Evolutionary conservation across 2,797 vertebrate genomes (phyloP).

Genomic region (Poeciliopsis gracilis): DNA sequence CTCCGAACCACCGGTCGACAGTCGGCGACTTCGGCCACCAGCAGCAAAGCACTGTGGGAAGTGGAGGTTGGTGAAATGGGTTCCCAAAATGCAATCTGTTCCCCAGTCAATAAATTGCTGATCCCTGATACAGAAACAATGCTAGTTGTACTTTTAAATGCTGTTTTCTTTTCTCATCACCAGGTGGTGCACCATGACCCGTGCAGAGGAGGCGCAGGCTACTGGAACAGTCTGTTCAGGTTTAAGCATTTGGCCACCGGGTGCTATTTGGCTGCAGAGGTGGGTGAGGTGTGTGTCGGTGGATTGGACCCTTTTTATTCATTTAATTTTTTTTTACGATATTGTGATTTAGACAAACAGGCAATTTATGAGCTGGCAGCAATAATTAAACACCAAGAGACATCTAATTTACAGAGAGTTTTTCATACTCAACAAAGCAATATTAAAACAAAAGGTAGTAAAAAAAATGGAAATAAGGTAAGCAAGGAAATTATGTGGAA

Average conservation of each 20-base stretch:
- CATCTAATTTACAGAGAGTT: not conserved
- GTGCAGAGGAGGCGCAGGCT: conserved; percentile 94
- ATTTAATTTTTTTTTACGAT: too few species aligned
- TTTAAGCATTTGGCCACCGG: conserved; percentile 98
- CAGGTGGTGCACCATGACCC: conserved; percentile 99
- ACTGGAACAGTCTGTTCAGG: conserved; percentile 98
- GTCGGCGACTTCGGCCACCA: conserved; percentile 96
- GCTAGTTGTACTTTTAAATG: not conserved
- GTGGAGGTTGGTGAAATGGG: conserved; percentile 85
- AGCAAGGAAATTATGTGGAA: not conserved
- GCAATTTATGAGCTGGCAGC: not conserved
- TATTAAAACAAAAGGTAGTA: not conserved
- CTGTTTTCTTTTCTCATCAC: not conserved
- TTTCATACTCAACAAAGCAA: not conserved
- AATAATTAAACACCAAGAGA: not conserved
- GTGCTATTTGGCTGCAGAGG: conserved; percentile 96
- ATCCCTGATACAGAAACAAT: not conserved
- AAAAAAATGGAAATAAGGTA: not conserved
- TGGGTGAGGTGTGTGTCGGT: conserved; percentile 77
- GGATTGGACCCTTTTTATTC: not conserved
- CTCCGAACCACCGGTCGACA: conserved; percentile 95
- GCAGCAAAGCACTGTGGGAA: conserved; percentile 98
- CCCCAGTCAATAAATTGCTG: not conserved
- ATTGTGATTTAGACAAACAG: not conserved
- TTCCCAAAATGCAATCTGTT: not conserved